These are phyloP conservation scores for Zaprionus nigranus DNA, from an alignment of 1,140 invertebrate species.

Conservation along the genomic window DNA sequence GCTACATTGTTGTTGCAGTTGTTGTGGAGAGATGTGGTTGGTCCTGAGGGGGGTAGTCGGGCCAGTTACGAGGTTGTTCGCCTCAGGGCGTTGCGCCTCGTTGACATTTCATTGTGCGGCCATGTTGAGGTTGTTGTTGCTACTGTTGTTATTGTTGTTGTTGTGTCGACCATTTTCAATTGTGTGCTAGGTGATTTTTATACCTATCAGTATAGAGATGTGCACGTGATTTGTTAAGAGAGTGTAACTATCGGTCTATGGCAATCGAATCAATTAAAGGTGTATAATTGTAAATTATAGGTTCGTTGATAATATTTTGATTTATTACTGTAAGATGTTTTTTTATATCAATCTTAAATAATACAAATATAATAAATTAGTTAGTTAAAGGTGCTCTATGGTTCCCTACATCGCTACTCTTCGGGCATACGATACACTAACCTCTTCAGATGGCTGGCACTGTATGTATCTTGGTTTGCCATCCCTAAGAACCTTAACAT, in stretches of 20 bases:
- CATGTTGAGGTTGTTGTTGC: constrained; percentile 24
- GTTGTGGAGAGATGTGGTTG: not conserved
- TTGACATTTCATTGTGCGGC: constrained; percentile 40
- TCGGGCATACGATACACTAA: too few relatives aligned
- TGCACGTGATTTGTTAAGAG: not conserved
- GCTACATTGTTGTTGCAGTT: constrained; percentile 6
- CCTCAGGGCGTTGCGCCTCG: constrained; percentile 35
- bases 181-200: constrained; percentile 19
- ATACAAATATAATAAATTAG: too few relatives aligned
- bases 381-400: too few relatives aligned
- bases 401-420: too few relatives aligned
- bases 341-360: too few relatives aligned
- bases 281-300: too few relatives aligned
- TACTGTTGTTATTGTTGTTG: constrained; percentile 30
- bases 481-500: constrained; percentile 23
- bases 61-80: constrained; percentile 22
- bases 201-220: constrained; percentile 24
- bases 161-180: constrained; percentile 37
- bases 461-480: not conserved
- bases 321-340: too few relatives aligned
- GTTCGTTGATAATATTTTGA: too few relatives aligned
- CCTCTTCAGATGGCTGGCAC: not conserved
- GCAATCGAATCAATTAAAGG: too few relatives aligned
- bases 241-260: not conserved
- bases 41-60: not conserved